These are phyloP conservation scores for Lerema accius DNA, from an alignment of 1,140 invertebrate genomes.

Conservation along the genomic window DNA sequence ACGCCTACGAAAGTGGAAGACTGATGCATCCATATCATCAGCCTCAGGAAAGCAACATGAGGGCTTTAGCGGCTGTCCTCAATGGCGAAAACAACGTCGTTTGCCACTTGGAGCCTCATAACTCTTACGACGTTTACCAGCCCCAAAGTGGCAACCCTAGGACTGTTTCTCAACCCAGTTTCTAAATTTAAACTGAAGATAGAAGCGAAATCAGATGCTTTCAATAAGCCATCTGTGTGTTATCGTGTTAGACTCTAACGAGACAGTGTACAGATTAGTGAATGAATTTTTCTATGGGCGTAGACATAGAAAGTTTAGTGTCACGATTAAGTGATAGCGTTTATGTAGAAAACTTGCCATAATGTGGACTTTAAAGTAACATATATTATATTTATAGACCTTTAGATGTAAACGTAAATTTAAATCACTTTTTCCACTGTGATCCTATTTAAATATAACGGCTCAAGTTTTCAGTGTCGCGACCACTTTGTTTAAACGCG, in stretches of 20 bases:
- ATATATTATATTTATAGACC: slow-evolving; percentile 72
- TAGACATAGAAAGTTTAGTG: slow-evolving; percentile 67
- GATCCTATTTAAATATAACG: slow-evolving; percentile 79
- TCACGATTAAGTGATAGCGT: slow-evolving; percentile 68
- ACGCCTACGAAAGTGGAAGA: slow-evolving; percentile 72
- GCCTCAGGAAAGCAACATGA: slow-evolving; percentile 83
- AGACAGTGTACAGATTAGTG: slow-evolving; percentile 68
- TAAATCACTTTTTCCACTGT: slow-evolving; percentile 82
- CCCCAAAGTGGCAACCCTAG: slow-evolving; percentile 83
- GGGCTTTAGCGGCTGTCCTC: slow-evolving; percentile 89
- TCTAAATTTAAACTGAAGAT: slow-evolving; percentile 47
- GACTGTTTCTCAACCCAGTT: slow-evolving; percentile 83
- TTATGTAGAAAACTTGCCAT: slow-evolving; percentile 79
- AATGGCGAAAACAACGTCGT: slow-evolving; percentile 92
- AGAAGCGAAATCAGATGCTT: background rate
- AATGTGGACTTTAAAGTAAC: slow-evolving; percentile 68
- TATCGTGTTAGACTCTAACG: slow-evolving; percentile 41
- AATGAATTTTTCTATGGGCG: slow-evolving; percentile 75
- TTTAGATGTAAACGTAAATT: slow-evolving; percentile 69
- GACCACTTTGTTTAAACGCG: slow-evolving; percentile 62
- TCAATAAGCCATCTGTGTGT: slow-evolving; percentile 26
- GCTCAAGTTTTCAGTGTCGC: slow-evolving; percentile 74
- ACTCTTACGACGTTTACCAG: slow-evolving; percentile 78
- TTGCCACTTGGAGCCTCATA: slow-evolving; percentile 89
- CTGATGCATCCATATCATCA: slow-evolving; percentile 77